Evolutionary conservation across 2,888 invertebrate genomes (phyloP).

Genomic region (Dusona sp.): DNA sequence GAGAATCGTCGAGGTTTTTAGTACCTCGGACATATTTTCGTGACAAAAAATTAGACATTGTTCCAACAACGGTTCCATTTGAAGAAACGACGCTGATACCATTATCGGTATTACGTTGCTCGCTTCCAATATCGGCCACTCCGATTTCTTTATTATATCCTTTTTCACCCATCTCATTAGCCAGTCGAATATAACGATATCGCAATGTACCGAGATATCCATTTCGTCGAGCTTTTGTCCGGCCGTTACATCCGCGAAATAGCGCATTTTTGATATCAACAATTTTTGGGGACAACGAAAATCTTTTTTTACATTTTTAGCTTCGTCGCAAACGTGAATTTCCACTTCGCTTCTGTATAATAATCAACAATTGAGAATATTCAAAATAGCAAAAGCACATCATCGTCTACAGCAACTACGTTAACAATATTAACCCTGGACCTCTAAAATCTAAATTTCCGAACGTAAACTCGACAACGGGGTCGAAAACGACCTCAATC

Average conservation of each 20-base stretch:
- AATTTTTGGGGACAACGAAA: conserved; percentile 95
- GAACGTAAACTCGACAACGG: no score
- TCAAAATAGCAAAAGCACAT: background rate
- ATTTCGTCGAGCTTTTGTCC: conserved; percentile 94
- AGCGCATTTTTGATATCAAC: conserved; percentile 96
- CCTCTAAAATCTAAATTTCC: no score
- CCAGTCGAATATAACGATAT: conserved; percentile 98
- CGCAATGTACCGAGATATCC: conserved; percentile 98
- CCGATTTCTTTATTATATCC: conserved; percentile 88
- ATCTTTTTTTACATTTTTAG: conserved; percentile 94
- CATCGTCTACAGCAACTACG: no score
- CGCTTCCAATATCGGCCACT: conserved; percentile 91
- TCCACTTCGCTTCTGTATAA: conserved; percentile 91
- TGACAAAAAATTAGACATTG: conserved; percentile 95
- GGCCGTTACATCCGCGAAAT: conserved; percentile 95
- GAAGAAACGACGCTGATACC: conserved; percentile 96
- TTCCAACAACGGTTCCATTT: conserved; percentile 96
- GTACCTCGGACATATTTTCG: conserved; percentile 93
- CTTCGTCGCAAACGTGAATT: conserved; percentile 98
- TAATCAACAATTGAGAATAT: conserved; percentile 50
- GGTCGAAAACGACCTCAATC: no score
- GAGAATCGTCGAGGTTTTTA: conserved; percentile 94
- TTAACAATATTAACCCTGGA: no score
- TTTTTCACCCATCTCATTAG: conserved; percentile 98
- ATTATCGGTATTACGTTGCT: conserved; percentile 96